Evolutionary conservation across 2,888 invertebrate genomes (phyloP), one percentile per base, ranked within the genome.

Genomic region (Prenolepis imparis): DNA sequence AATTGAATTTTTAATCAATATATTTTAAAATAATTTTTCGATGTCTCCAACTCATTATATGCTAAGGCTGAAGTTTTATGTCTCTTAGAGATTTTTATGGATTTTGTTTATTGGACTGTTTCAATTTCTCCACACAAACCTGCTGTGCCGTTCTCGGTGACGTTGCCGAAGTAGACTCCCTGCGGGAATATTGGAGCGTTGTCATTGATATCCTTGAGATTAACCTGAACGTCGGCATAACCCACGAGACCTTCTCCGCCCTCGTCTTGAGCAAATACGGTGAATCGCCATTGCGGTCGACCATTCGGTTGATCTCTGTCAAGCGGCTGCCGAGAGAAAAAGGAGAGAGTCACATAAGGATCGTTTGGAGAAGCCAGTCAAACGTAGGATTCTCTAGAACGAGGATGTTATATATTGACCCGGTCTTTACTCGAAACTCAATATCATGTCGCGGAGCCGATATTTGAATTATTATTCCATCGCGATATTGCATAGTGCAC

Each of bases 251-350:
- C 98, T 95, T 98, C 98, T 77, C 99, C 98, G 36, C 98, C 98
- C 95, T 98, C 98, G 93, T 99, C 99, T 95, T 98, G 98, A 66
- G 98, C 99, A 95, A 98, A 98, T 12, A 99, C 98, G 2, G 98
- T 98, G 95, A 99, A 99, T 90, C 98, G 96, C 98, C 98, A 99
- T 94, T 98, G 98, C 0, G 99, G 98, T 87, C 99, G 96, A 44
- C 99, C 99, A 94, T 98, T 98, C 0, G 99, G 99, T 94, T 99
- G 98, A 96, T 99, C 99, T 90, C 99, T 96, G 95, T 99, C 99
- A 94, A 99, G 95, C 52, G 98, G 98, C 98, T 98, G 96, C 3
- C 66, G 24, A 36, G 21, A 44, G 61, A 81, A 82, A 84, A 85
- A 87, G 36, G 21, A 21, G 11, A 48, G 21, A 70, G 59, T 80